Base-by-base conservation (phyloP, 2,113 vertebrate species). In the Arenaria interpres region DNA sequence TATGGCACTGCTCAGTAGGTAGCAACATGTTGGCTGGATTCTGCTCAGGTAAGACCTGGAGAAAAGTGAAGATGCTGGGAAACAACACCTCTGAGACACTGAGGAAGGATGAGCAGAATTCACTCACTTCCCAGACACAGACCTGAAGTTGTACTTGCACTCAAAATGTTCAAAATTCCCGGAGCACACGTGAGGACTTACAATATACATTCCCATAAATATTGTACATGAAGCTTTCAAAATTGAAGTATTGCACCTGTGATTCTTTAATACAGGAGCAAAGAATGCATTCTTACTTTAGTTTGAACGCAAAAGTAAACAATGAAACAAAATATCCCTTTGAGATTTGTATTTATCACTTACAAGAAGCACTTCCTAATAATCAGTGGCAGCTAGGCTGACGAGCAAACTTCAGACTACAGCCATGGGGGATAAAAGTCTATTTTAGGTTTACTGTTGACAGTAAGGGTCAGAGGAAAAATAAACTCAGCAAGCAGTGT, bases 381-480 rank as follows among this genome's bases (percentile, higher is more conserved):
- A 89, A 89, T 76, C 95, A 88, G 90, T 92, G 92, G 91, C 89
- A 97, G 97, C 62, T 91, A 50, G 69, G 91, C 92, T 96, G 96
- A 95, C 89, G 89, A 95, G 89, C 73, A 91, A 90, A 85, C 97
- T 95, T 96, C 90, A 85, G 87, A 95, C 74, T 68, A 85, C 91
- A 89, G 77, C 95, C 89, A 50, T 12, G 0, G 95, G 92, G 91
- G 84, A 95, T 74, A 71, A 11, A 53, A 95, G 91, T 92, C 92
- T 96, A 95, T 97, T 96, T 93, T 89, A 85, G 80, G 84, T 88
- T 95, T 94, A 54, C 77, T 92, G 63, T 94, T 95, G 95, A 95
- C 95, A 96, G 74, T 24, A 87, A 93, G 92, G 95, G 95, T 96
- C 96, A 97, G 63, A 89, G 77, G 84, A 88, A 96, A 96, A 96